Evolutionary conservation across 35 echinoderm and acorn worm species (phyloP), one percentile per base, ranked within the genome.

Genomic region (Patiria miniata): DNA sequence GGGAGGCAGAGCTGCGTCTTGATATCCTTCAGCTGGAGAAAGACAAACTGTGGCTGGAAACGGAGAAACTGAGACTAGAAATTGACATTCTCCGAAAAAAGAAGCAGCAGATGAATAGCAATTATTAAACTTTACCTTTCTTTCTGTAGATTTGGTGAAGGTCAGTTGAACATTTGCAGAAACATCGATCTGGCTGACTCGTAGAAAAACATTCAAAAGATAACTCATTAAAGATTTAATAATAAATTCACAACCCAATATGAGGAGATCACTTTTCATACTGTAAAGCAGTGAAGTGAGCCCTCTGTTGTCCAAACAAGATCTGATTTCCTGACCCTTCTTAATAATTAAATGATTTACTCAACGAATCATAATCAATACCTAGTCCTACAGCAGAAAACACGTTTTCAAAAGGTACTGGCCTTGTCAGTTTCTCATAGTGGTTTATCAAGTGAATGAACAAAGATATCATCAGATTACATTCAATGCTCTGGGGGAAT

Each of bases 61-160:
- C 65, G 26, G 65, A 73, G 65, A 73, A 73, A 73, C 29, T 73
- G 65, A 26, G 65, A 73, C 65, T 73, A 12, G 65, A 73, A 34
- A 73, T 73, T 73, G 65, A 73, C 65, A 73, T 73, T 73, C 30
- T 73, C 19, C 26, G 65, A 23, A 73, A 73, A 73, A 18, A 36
- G 26, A 73, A 73, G 15, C 65, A 36, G 34, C 19, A 73, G 34
- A 73, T 73, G 26, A 34, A 73, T 23, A 73, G 34, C 26, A 73
- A 73, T 23, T 73, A 26, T 7, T 68, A 33, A 68, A 58, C 16
- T 22, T 58, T 58, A 54, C 52, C 52, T 19, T 61, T 47, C 4
- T 47, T 47, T 12, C 42, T 6, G 42, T 12, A 4, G 12, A 6
- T 47, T 47, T 12, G 4, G 42, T 47, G 42, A 47, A 4, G 42